Evolutionary conservation across 2,888 invertebrate genomes (phyloP).

Genomic region (Dryobotodes eremita): DNA sequence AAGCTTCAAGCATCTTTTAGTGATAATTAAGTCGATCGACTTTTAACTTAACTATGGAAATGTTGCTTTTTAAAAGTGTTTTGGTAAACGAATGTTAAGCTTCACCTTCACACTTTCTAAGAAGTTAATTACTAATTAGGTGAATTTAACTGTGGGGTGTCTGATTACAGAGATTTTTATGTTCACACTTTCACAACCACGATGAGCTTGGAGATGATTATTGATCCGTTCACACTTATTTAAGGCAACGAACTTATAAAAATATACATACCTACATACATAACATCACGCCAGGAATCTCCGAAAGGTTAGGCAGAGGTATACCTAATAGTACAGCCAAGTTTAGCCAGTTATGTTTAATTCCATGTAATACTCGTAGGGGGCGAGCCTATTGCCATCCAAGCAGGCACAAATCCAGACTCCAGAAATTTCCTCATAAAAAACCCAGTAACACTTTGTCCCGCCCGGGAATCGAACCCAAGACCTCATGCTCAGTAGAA

Average conservation of each 20-base stretch:
- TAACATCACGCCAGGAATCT: no score
- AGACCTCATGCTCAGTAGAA: no score
- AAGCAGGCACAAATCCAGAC: no score
- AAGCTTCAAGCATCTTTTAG: neutral
- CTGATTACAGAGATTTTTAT: constrained; percentile 44
- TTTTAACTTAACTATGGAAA: constrained; percentile 15
- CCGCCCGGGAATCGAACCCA: no score
- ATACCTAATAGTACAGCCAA: no score
- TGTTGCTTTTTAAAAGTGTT: constrained; percentile 12
- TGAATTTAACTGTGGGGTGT: constrained; percentile 44
- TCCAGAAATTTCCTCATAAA: no score
- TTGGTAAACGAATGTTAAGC: constrained; percentile 36
- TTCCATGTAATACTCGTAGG: no score
- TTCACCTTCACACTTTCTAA: constrained; percentile 53
- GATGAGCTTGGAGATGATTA: constrained; percentile 6
- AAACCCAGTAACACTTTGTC: no score
- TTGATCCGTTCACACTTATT: constrained; percentile 34
- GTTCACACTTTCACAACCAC: constrained; percentile 16
- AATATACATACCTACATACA: no score
- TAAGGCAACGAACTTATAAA: neutral
- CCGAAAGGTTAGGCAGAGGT: no score
- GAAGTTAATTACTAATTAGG: constrained; percentile 51
- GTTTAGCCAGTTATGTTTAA: no score
- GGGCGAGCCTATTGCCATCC: no score
- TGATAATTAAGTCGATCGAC: constrained; percentile 40